Percentiles rank a stretch among this genome's conserved stretches.
phyloP scores from a whole-genome alignment of 2,113 vertebrate species.

The Syngnathoides biaculeatus region DNA sequence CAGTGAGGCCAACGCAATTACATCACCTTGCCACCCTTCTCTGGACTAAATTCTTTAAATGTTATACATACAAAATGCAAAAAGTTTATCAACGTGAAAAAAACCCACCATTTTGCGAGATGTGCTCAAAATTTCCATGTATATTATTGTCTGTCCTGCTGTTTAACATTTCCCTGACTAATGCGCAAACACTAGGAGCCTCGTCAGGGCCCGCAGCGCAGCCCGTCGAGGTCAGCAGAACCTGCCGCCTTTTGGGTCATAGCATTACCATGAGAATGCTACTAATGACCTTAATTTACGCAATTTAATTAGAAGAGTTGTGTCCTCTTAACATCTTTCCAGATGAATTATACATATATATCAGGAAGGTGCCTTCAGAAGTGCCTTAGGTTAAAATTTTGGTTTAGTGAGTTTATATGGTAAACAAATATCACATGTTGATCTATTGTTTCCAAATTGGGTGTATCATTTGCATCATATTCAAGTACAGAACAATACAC shows the following conservation, averaged over 20 bases:
- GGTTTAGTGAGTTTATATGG: slow-evolving; percentile 12
- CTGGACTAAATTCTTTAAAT: no score
- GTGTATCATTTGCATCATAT: no score
- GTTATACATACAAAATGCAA: not conserved
- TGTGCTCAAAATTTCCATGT: not conserved
- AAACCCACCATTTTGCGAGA: not conserved
- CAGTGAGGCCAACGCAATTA: no score
- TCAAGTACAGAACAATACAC: no score
- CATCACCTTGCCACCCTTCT: no score
- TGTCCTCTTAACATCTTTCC: slow-evolving; percentile 50
- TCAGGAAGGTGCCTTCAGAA: slow-evolving; percentile 32
- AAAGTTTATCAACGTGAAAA: not conserved
- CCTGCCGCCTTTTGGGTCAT: slow-evolving; percentile 42
- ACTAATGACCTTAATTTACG: slow-evolving; percentile 76
- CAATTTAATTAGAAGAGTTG: slow-evolving; percentile 66
- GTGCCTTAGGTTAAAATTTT: slow-evolving; percentile 12
- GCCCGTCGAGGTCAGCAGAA: slow-evolving; percentile 69
- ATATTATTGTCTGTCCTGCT: slow-evolving; percentile 53
- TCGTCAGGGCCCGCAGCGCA: slow-evolving; percentile 60
- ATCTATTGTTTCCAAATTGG: not conserved
- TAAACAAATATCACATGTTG: not conserved
- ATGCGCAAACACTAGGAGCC: slow-evolving; percentile 51
- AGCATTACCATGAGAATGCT: slow-evolving; percentile 72
- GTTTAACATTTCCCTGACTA: slow-evolving; percentile 70
- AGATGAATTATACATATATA: slow-evolving; percentile 72